Conservation (phyloP, 1,140 invertebrate genomes). For the Drusus annulatus region DNA sequence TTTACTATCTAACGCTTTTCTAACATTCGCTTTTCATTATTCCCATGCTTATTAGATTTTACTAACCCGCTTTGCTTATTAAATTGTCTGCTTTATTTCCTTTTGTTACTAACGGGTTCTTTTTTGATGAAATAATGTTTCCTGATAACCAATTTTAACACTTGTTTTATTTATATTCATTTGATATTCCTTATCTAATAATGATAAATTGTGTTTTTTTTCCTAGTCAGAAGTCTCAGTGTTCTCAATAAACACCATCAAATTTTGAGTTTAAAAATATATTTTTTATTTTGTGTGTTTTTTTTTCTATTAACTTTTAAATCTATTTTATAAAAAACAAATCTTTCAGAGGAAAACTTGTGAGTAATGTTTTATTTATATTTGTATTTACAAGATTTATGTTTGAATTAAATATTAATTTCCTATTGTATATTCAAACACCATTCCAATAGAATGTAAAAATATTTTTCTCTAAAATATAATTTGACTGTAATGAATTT, state of each 20-base stretch:
- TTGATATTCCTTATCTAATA: neutral
- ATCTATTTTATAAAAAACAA: too few species aligned
- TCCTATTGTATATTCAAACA: too few species aligned
- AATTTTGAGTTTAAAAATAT: too few species aligned
- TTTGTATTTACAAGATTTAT: too few species aligned
- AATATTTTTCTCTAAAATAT: too few species aligned
- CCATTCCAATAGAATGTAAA: too few species aligned
- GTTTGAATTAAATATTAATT: too few species aligned
- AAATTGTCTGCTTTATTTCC: constrained; percentile 15
- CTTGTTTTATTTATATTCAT: neutral
- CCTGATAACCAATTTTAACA: neutral
- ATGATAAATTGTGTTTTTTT: neutral
- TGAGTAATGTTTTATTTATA: constrained; percentile 11
- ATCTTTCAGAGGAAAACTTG: neutral
- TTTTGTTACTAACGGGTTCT: constrained; percentile 8
- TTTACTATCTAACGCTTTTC: constrained; percentile 15
- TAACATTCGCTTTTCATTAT: constrained; percentile 25
- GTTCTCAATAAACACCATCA: too few species aligned
- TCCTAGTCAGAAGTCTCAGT: too few species aligned
- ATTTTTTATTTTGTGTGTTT: too few species aligned
- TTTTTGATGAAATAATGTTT: neutral
- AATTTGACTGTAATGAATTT: too few species aligned
- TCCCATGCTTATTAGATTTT: constrained; percentile 12
- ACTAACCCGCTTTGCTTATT: constrained; percentile 21
- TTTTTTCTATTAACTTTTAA: too few species aligned